Evolutionary conservation across 2,888 invertebrate genomes (phyloP).

Genomic region (Conchocele bisecta): DNA sequence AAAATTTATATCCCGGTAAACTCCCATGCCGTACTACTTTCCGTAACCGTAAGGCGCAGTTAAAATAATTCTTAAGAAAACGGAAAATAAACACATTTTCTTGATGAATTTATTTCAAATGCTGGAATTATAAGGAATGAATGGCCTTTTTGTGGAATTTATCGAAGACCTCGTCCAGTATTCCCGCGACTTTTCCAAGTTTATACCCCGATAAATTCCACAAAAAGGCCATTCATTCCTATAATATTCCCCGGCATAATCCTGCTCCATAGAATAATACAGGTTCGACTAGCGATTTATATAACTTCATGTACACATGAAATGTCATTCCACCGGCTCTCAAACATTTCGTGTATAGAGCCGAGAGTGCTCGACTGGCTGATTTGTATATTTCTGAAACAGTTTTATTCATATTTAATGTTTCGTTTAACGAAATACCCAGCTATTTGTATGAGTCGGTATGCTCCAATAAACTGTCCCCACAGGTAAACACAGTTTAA

Average conservation of each 20-base stretch:
- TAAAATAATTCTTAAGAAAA: too few relatives aligned
- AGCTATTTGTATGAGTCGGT: slow-evolving; percentile 4
- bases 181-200: too few relatives aligned
- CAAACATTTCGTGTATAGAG: not conserved
- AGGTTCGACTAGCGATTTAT: slow-evolving; percentile 4
- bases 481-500: not conserved
- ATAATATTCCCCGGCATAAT: not conserved
- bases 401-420: slow-evolving; percentile 1
- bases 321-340: slow-evolving; percentile 8
- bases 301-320: not conserved
- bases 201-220: too few relatives aligned
- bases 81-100: too few relatives aligned
- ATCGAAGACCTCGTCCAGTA: too few relatives aligned
- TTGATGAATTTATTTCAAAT: too few relatives aligned
- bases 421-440: slow-evolving; percentile 16
- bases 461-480: not conserved
- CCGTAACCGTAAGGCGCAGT: too few relatives aligned
- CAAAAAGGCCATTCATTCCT: too few relatives aligned
- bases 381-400: slow-evolving; percentile 19
- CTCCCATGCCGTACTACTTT: too few relatives aligned
- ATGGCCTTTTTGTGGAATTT: too few relatives aligned
- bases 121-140: too few relatives aligned
- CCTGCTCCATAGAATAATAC: slow-evolving; percentile 4
- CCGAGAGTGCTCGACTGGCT: slow-evolving; percentile 16
- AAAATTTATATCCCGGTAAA: too few relatives aligned